Evolutionary conservation across 2,888 invertebrate genomes (phyloP).

Genomic region (Torymus tubicola): DNA sequence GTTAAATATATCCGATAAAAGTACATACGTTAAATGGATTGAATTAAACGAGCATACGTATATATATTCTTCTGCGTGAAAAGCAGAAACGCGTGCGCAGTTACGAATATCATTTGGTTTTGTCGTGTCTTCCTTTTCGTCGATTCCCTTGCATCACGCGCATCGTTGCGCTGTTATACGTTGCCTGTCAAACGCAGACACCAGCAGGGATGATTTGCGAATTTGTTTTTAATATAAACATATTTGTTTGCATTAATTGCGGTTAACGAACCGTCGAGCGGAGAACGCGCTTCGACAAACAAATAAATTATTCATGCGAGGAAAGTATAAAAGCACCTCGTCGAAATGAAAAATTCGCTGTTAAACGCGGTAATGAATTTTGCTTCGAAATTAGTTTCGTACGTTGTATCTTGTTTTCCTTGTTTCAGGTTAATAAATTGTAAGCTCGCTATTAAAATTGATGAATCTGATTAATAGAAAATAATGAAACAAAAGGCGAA

Average conservation of each 20-base stretch:
- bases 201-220: not conserved
- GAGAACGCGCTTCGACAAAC: not conserved
- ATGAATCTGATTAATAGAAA: not conserved
- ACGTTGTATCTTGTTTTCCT: too few species aligned
- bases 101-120: constrained; percentile 29
- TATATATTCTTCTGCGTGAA: not conserved
- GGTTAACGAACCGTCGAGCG: not conserved
- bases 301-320: constrained; percentile 25
- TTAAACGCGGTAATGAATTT: too few species aligned
- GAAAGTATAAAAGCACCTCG: too few species aligned
- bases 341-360: too few species aligned
- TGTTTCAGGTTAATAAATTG: too few species aligned
- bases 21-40: too few species aligned
- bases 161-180: constrained; percentile 13
- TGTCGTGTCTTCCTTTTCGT: constrained; percentile 18
- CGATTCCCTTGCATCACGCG: not conserved
- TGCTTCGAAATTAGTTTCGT: too few species aligned
- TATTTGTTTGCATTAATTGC: constrained; percentile 20
- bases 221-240: constrained; percentile 10
- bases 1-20: too few species aligned
- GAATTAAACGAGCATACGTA: too few species aligned
- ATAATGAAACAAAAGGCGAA: constrained; percentile 2
- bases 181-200: constrained; percentile 42
- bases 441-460: too few species aligned
- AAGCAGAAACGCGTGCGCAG: not conserved